These are phyloP conservation scores for Mesoclemmys tuberculata DNA, from an alignment of 2,113 vertebrate genomes.

Conservation along the genomic window DNA sequence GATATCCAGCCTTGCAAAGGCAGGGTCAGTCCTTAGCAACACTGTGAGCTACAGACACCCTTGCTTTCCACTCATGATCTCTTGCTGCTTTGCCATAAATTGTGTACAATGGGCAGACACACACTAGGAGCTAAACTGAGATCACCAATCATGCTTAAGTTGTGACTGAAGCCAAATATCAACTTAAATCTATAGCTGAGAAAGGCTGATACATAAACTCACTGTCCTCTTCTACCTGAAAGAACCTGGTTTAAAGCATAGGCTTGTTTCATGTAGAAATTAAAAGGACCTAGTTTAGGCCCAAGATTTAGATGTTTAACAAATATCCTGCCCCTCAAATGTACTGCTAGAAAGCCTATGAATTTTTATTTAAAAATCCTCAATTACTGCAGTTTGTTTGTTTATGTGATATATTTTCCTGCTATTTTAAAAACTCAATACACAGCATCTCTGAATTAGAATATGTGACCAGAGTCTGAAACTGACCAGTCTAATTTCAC, in stretches of 20 bases:
- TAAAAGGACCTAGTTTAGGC: neutral
- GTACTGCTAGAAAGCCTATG: neutral
- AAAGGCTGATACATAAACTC: neutral
- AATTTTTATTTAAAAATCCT: neutral
- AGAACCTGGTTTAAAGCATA: neutral
- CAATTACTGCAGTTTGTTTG: neutral
- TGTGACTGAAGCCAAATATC: neutral
- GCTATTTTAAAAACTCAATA: rapidly evolving
- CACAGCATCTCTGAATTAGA: neutral
- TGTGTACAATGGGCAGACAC: rapidly evolving
- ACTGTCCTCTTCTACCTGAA: neutral
- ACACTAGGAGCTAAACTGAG: rapidly evolving
- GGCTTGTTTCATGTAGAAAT: neutral
- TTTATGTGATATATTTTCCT: neutral
- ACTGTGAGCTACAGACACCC: neutral
- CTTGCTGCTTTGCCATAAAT: neutral
- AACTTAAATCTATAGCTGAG: neutral
- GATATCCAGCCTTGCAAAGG: neutral
- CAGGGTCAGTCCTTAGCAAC: neutral
- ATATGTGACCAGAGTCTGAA: neutral
- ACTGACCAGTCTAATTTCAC: neutral
- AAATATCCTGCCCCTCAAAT: neutral
- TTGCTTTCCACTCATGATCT: rapidly evolving
- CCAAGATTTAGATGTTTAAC: neutral
- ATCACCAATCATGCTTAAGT: neutral